These are phyloP conservation scores for Perca schrenkii DNA, from an alignment of 2,113 vertebrate species.

Conservation along the genomic window DNA sequence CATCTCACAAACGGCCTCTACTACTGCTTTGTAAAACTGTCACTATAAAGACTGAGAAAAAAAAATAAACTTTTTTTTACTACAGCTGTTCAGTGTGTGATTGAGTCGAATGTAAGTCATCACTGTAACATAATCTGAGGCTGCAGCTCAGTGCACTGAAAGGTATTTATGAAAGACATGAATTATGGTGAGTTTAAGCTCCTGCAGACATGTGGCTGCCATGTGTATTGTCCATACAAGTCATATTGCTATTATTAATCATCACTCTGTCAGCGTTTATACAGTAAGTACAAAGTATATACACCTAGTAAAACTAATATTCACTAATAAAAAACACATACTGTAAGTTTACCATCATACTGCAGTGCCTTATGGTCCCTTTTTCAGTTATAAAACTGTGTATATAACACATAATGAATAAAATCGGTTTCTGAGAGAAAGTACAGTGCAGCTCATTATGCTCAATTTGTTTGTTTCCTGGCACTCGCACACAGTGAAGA, in stretches of 20 bases:
- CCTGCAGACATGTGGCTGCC: conserved; percentile 43
- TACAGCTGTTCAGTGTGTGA: conserved; percentile 54
- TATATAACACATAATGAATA: conserved; percentile 24
- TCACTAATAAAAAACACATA: conserved; percentile 33
- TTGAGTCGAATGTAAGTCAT: conserved; percentile 19
- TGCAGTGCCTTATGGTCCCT: conserved; percentile 4
- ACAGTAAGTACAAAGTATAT: conserved; percentile 33
- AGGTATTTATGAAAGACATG: conserved; percentile 32
- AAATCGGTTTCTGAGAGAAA: conserved; percentile 30
- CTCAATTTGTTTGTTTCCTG: conserved; percentile 38
- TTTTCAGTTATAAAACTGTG: conserved; percentile 37
- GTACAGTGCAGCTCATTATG: conserved; percentile 41
- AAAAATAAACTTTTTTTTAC: conserved; percentile 61
- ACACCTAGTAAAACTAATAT: conserved; percentile 45
- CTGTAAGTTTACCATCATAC: conserved; percentile 3
- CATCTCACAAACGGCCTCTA: conserved; percentile 65
- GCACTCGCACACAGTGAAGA: neutral
- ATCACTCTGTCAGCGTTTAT: conserved; percentile 30
- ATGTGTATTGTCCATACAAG: conserved; percentile 33
- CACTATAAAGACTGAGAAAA: conserved; percentile 78
- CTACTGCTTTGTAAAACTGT: conserved; percentile 83
- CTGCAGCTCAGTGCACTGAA: conserved; percentile 22
- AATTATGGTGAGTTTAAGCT: conserved; percentile 51
- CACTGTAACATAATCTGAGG: neutral
- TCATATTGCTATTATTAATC: conserved; percentile 25